Conservation (phyloP, 2,888 invertebrate species). For the Cactoblastis cactorum region DNA sequence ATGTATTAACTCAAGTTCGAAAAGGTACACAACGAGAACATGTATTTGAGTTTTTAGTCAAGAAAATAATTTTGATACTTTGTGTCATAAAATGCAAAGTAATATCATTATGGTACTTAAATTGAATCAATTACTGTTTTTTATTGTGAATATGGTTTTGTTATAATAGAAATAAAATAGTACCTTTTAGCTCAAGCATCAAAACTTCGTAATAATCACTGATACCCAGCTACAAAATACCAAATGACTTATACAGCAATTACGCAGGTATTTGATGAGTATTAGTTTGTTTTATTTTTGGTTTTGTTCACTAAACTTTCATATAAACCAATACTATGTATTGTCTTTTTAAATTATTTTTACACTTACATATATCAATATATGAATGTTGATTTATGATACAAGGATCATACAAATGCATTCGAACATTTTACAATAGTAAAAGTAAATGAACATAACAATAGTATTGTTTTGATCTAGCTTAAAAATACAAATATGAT, state of each 20-base stretch:
- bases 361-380: conserved; percentile 12
- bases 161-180: background rate
- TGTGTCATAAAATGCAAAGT: background rate
- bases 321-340: conserved; percentile 15
- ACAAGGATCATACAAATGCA: background rate
- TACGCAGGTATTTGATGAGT: conserved; percentile 14
- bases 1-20: background rate
- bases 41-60: too few species aligned
- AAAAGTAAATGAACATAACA: conserved; percentile 9
- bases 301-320: conserved; percentile 16
- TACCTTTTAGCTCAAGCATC: background rate
- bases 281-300: conserved; percentile 14
- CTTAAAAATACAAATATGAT: conserved; percentile 16
- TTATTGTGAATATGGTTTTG: background rate
- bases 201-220: background rate
- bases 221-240: background rate
- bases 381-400: conserved; percentile 7
- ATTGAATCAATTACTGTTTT: background rate
- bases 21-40: background rate
- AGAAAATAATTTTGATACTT: too few species aligned
- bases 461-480: conserved; percentile 18
- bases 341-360: conserved; percentile 19
- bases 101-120: background rate
- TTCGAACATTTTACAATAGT: conserved; percentile 5
- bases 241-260: conserved; percentile 3